Evolutionary conservation across 2,888 invertebrate species (phyloP).

Genomic region (Drosophila rubida): DNA sequence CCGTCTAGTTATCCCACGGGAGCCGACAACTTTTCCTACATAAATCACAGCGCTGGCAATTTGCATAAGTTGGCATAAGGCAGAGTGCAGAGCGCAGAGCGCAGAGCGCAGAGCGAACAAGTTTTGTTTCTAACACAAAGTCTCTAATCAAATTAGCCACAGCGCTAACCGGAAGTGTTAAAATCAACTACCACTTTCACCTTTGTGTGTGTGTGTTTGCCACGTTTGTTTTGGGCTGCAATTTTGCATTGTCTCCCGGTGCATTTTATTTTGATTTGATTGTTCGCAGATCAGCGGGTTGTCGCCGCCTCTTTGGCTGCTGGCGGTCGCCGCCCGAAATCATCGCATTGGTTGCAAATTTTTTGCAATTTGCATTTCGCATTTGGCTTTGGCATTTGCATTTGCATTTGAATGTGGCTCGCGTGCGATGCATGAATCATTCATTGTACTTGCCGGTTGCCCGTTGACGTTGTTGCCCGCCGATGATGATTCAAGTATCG

Average conservation of each 20-base stretch:
- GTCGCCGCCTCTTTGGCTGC: constrained; percentile 16
- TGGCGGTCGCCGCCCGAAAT: constrained; percentile 44
- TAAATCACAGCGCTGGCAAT: constrained; percentile 56
- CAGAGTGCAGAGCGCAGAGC: constrained; percentile 42
- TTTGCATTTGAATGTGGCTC: constrained; percentile 76
- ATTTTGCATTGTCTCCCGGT: constrained; percentile 56
- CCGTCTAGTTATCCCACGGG: constrained; percentile 51
- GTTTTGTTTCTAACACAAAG: constrained; percentile 35
- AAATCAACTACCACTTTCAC: constrained; percentile 62
- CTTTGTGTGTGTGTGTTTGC: constrained; percentile 51
- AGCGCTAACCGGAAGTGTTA: constrained; percentile 76
- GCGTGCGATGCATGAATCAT: constrained; percentile 76
- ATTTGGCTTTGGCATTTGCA: constrained; percentile 36
- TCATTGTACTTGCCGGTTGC: constrained; percentile 47
- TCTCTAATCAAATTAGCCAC: constrained; percentile 84
- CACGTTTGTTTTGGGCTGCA: constrained; percentile 46
- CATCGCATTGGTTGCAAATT: constrained; percentile 63
- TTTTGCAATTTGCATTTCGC: constrained; percentile 51
- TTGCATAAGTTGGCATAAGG: constrained; percentile 73
- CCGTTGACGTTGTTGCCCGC: constrained; percentile 18
- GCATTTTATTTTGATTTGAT: constrained; percentile 78
- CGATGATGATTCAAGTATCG: constrained; percentile 75
- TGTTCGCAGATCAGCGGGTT: constrained; percentile 72
- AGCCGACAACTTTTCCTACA: constrained; percentile 46
- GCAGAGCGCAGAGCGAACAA: constrained; percentile 40